Evolutionary conservation across 2,888 invertebrate genomes (phyloP).

Genomic region (Agapostemon virescens): DNA sequence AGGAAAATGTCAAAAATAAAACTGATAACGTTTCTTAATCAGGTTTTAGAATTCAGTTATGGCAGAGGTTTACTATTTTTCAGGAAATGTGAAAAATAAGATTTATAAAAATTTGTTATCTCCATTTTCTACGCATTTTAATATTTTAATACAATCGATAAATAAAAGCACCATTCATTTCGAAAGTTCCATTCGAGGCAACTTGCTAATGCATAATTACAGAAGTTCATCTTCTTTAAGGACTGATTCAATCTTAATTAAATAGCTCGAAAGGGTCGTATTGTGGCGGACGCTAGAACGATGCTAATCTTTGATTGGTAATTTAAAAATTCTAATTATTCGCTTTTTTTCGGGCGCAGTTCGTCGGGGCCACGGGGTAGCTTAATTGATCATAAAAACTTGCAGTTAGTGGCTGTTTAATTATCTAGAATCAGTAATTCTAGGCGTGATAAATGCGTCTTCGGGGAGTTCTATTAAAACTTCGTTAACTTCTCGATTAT

Average conservation of each 20-base stretch:
- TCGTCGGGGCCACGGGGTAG: not conserved
- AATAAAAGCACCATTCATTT: too few relatives aligned
- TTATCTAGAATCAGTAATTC: not conserved
- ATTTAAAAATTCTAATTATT: not conserved
- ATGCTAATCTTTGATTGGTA: not conserved
- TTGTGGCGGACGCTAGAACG: not conserved
- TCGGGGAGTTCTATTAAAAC: not conserved
- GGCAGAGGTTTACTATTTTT: too few relatives aligned
- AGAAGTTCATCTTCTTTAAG: slow-evolving; percentile 13
- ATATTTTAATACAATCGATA: too few relatives aligned
- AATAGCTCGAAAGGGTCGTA: not conserved
- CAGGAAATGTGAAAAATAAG: too few relatives aligned
- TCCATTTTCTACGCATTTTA: too few relatives aligned
- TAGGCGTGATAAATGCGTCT: not conserved
- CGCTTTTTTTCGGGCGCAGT: not conserved
- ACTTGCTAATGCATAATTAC: slow-evolving; percentile 8
- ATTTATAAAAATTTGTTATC: too few relatives aligned
- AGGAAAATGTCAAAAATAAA: too few relatives aligned
- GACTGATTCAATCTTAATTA: slow-evolving; percentile 8
- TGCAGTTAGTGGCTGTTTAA: not conserved
- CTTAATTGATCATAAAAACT: not conserved
- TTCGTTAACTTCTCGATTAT: not conserved
- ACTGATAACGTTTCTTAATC: too few relatives aligned
- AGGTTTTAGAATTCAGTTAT: too few relatives aligned
- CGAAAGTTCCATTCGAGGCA: too few relatives aligned